Base-by-base conservation (phyloP, 1,140 invertebrate genomes). In the Drosophila sucinea region DNA sequence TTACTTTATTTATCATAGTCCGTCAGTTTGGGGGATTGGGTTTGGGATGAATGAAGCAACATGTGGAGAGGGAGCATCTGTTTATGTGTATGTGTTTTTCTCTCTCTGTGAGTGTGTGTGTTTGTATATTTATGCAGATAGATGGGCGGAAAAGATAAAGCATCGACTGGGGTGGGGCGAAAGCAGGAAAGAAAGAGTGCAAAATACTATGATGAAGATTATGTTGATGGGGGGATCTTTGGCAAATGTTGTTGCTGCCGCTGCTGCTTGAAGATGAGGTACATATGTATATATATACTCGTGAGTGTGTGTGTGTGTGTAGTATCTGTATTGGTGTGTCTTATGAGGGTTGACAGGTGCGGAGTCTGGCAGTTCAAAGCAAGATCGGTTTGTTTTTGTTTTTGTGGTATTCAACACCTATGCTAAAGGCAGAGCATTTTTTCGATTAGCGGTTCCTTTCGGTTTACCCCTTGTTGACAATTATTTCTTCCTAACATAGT, bases 1-100 rank as follows among this genome's bases (percentile, higher is more conserved):
- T 87, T 87, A 87, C 80, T 87, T 89, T 89, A 89, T 89, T 89
- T 89, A 89, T 89, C 84, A 87, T 84, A 90, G 73, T 78, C 77
- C 77, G 77, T 83, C 80, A 75, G 79, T 71, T 74, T 75, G 66
- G 72, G 41, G 51, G 63, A 67, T 76, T 69, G 40, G 60, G 40
- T 73, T 86, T 70, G 55, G 79, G 67, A 87, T 87, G 83, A 87
- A 87, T 87, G 83, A 89, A 87, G 83, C 84, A 89, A 81, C 84
- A 84, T 87, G 79, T 89, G 83, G 84, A 89, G 83, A 66, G 79
- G 72, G 72, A 67, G 60, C 41, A 23, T 8, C 62, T 23, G 47
- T 33, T 25, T 51, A 25, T 51, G 44, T 51, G 29, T 58, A 54
- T 60, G 54, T 8, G 35, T 57, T 17, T 33, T 1, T 27, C 8